A percentile compares a stretch with the other conserved stretches of the same genome.
Evolutionary conservation across 2,888 invertebrate genomes (phyloP).

Genomic region (Proisotoma minuta): DNA sequence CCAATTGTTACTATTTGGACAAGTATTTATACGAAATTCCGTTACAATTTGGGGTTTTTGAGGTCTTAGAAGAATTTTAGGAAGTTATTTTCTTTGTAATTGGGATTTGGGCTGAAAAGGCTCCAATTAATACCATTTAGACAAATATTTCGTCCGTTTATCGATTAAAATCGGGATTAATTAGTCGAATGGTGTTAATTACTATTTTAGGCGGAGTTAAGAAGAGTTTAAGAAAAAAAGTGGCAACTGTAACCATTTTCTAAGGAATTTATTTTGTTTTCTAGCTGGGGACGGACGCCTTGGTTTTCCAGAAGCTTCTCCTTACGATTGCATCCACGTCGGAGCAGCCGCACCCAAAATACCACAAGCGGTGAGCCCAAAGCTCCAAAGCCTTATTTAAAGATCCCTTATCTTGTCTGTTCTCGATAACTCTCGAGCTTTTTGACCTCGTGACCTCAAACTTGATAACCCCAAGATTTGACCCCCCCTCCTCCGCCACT

Average conservation of each 20-base stretch:
- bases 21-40: too few species aligned
- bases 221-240: neutral
- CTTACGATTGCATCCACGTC: conserved; percentile 82
- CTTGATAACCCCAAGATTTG: conserved; percentile 44
- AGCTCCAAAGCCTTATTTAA: too few species aligned
- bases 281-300: conserved; percentile 82
- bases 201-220: neutral
- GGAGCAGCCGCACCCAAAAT: conserved; percentile 79
- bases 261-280: neutral
- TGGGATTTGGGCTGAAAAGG: too few species aligned
- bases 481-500: too few species aligned
- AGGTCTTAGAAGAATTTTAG: too few species aligned
- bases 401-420: neutral
- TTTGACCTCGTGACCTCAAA: conserved; percentile 5
- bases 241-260: neutral
- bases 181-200: too few species aligned
- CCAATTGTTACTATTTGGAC: too few species aligned
- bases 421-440: neutral
- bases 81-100: too few species aligned
- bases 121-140: too few species aligned
- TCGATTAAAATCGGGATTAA: too few species aligned
- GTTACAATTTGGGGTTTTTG: too few species aligned
- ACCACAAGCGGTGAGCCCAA: conserved; percentile 58
- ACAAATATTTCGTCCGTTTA: too few species aligned
- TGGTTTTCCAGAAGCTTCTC: conserved; percentile 69